Evolutionary conservation across 2,888 invertebrate genomes (phyloP).

Genomic region (Chromoteleia sp.): DNA sequence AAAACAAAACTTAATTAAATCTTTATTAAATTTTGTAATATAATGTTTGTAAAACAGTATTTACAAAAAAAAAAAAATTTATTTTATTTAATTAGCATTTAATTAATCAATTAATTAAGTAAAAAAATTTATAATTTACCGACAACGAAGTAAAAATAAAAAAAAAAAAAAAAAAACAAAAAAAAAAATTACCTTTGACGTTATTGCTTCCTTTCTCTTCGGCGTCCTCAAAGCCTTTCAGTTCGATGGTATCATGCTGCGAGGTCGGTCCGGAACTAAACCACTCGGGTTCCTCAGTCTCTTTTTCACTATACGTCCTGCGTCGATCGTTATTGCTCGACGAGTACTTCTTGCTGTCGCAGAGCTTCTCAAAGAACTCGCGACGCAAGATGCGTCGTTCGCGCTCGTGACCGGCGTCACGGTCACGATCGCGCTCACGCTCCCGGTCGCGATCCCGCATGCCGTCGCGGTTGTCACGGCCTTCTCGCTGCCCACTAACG

Average conservation of each 20-base stretch:
- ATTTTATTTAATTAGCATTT: no score
- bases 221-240: slow-evolving; percentile 95
- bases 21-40: no score
- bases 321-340: slow-evolving; percentile 86
- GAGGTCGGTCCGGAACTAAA: slow-evolving; percentile 95
- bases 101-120: no score
- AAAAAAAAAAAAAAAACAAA: no score
- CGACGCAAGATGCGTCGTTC: slow-evolving; percentile 86
- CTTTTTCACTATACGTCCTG: slow-evolving; percentile 86
- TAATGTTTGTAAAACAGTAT: no score
- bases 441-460: slow-evolving; percentile 78
- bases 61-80: no score
- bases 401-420: slow-evolving; percentile 80
- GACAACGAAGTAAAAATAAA: no score
- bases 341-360: slow-evolving; percentile 79
- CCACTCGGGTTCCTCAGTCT: slow-evolving; percentile 94
- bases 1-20: no score
- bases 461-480: slow-evolving; percentile 77
- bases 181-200: slow-evolving; percentile 50
- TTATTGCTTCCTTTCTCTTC: slow-evolving; percentile 80
- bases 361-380: slow-evolving; percentile 83
- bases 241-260: slow-evolving; percentile 95
- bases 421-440: slow-evolving; percentile 83
- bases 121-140: no score
- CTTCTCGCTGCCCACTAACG: slow-evolving; percentile 76